Evolutionary conservation across 2,888 invertebrate genomes (phyloP).

Genomic region (Volucella zonaria): DNA sequence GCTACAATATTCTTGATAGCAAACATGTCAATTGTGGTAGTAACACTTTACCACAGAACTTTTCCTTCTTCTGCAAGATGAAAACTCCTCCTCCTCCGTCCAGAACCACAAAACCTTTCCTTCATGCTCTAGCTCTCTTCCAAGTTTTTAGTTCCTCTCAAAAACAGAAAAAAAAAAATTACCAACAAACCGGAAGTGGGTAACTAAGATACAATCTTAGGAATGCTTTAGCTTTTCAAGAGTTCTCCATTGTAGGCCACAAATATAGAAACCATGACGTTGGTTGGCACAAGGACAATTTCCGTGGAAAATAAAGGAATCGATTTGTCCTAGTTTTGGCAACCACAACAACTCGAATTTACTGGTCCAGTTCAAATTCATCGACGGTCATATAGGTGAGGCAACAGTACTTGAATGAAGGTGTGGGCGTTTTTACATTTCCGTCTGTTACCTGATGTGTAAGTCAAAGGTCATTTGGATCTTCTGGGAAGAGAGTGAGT

Average conservation of each 20-base stretch:
- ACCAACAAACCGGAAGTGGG: conserved; percentile 27
- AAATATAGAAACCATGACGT: conserved; percentile 37
- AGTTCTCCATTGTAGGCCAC: conserved; percentile 24
- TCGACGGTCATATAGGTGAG: neutral
- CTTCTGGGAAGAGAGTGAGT: conserved; percentile 24
- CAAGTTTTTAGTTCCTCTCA: conserved; percentile 21
- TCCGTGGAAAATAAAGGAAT: conserved; percentile 60
- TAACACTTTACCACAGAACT: conserved; percentile 65
- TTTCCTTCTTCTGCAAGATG: conserved; percentile 62
- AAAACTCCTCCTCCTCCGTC: conserved; percentile 13
- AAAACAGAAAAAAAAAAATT: conserved; percentile 8
- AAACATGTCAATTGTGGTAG: conserved; percentile 66
- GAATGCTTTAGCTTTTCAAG: conserved; percentile 36
- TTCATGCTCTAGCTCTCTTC: conserved; percentile 7
- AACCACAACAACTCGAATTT: conserved; percentile 35
- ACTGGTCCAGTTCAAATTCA: conserved; percentile 61
- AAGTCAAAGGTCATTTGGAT: conserved; percentile 46
- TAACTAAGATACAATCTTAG: conserved; percentile 59
- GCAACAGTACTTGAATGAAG: neutral
- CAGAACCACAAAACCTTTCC: conserved; percentile 55
- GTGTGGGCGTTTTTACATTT: neutral
- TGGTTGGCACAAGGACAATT: conserved; percentile 38
- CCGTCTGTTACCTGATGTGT: conserved; percentile 41
- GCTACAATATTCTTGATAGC: conserved; percentile 38
- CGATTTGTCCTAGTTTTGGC: conserved; percentile 64